These are phyloP conservation scores for Spilosoma lubricipeda DNA, from an alignment of 2,888 invertebrate genomes.

Conservation along the genomic window DNA sequence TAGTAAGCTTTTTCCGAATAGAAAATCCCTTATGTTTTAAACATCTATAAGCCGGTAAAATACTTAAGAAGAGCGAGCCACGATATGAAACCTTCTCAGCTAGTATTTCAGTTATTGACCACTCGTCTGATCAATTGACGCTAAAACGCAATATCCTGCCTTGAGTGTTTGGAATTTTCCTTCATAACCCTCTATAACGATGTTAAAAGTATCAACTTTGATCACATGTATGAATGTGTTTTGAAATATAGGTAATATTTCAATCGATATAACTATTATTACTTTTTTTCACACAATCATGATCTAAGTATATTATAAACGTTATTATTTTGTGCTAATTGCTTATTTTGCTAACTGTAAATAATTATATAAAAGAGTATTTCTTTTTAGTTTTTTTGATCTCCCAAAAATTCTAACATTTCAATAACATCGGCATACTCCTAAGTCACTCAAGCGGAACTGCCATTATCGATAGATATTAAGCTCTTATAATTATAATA, in stretches of 20 bases:
- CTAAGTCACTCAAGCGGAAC: not conserved
- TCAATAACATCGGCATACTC: not conserved
- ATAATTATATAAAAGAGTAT: too few relatives aligned
- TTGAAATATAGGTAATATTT: not conserved
- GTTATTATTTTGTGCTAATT: not conserved
- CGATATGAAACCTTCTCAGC: conserved; percentile 68
- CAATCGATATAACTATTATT: not conserved
- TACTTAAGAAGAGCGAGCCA: conserved; percentile 23
- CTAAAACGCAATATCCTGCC: conserved; percentile 77
- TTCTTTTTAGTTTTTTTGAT: not conserved
- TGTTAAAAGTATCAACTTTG: conserved; percentile 18
- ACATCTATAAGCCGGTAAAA: not conserved
- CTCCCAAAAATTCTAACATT: not conserved
- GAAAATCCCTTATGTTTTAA: not conserved
- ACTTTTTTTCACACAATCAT: not conserved
- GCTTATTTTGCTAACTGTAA: too few relatives aligned
- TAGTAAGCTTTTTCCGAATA: not conserved
- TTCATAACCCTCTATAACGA: conserved; percentile 36
- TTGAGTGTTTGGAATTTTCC: conserved; percentile 62
- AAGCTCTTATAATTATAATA: not conserved
- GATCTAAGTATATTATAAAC: not conserved
- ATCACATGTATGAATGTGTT: not conserved
- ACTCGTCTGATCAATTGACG: conserved; percentile 73
- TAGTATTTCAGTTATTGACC: conserved; percentile 72
- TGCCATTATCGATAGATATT: not conserved